Evolutionary conservation across 30 jellyfish, hydroid and myxozoan genomes (phyloP), one percentile per base, ranked within the genome.

Genomic region (Catostylus mosaicus): DNA sequence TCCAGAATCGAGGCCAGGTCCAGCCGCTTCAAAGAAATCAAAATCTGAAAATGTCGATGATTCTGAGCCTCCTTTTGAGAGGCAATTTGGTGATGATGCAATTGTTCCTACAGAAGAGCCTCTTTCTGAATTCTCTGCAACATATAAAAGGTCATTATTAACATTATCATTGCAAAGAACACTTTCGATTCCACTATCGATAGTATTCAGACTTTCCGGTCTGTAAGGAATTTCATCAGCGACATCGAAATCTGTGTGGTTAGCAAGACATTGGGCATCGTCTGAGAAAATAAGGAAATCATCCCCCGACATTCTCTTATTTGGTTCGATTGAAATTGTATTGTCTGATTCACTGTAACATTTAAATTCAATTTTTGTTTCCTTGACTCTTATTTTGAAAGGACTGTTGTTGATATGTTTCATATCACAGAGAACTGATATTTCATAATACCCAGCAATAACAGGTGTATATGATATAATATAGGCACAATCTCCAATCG

Each of bases 391-490:
- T 2, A 93, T 38, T 32, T 88, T 68, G 79, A 93, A 93, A 48
- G 98, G 98, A 70, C 98, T 93, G 82, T 88, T 75, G 7, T 32
- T 65, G 30, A 88, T 93, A 82, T 93, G 97, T 29, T 81, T 88
- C 26, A 73, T 52, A 10, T 95, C 96, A 61, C 94, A 93, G 27
- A 86, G 75, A 11, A 93, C 84, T 26, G 93, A 78, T 46, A 93
- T 67, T 27, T 65, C 90, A 50, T 85, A 93, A 54, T 56, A 66
- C 0, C 98, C 98, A 35, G 98, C 88, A 38, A 96, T 73, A 1
- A 91, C 79, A 2, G 98, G 98, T 18, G 98, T 93, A 82, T 93
- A 93, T 33, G 96, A 79, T 20, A 93, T 90, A 23, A 87, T 70
- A 60, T 93, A 86, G 23, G 96, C 84, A 23, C 85, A n/a, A 43